Percentiles rank a stretch among this genome's conserved stretches.
phyloP scores from a whole-genome alignment of 2,113 vertebrate species.

The Albula glossodonta region DNA sequence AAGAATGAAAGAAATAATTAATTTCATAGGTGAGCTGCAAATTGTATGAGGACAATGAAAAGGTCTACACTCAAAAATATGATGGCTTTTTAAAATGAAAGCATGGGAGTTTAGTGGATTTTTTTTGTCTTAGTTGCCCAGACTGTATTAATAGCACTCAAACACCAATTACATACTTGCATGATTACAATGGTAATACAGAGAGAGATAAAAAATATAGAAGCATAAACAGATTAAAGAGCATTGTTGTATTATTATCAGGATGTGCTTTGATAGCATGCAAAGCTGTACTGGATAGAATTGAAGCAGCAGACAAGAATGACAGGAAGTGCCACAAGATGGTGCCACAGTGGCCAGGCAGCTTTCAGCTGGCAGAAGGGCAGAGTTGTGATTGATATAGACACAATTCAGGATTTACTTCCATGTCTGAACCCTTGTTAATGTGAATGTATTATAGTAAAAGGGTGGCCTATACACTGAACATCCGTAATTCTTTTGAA shows the following conservation, averaged over 20 bases:
- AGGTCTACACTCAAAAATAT: background rate
- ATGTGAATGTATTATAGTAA: background rate
- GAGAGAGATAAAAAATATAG: background rate
- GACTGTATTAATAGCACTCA: background rate
- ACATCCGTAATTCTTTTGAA: background rate
- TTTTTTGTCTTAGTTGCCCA: background rate
- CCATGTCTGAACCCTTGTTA: background rate
- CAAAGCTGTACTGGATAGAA: background rate
- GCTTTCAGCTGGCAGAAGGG: background rate
- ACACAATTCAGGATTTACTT: background rate
- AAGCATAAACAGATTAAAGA: background rate
- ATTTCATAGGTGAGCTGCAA: background rate
- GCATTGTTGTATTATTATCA: background rate
- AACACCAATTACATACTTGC: background rate
- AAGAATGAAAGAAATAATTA: background rate
- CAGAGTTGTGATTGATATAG: background rate
- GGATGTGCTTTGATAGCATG: background rate
- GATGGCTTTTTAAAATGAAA: too few species aligned
- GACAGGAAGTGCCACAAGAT: slow-evolving; percentile 61
- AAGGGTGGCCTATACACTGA: background rate
- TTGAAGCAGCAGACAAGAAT: background rate
- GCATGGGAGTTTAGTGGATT: background rate
- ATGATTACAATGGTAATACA: background rate
- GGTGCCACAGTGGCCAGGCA: slow-evolving; percentile 54
- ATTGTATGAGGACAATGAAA: background rate